Evolutionary conservation across 2,888 invertebrate genomes (phyloP).

Genomic region (Caradrina clavipalpis): DNA sequence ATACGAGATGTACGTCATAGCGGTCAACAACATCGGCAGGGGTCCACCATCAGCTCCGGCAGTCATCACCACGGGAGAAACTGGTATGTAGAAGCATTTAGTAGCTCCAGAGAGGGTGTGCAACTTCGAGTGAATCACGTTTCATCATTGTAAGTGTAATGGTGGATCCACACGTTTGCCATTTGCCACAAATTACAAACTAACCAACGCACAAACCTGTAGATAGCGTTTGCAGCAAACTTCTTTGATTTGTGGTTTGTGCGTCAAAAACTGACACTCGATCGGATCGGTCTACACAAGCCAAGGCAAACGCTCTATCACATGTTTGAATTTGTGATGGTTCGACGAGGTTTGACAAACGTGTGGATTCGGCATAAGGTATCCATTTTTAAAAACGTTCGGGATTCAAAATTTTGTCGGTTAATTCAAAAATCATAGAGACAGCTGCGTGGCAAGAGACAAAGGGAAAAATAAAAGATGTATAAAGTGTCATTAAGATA

Average conservation of each 20-base stretch:
- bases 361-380: too few species aligned
- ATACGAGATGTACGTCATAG: constrained; percentile 99
- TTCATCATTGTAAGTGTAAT: neutral
- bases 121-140: constrained; percentile 25
- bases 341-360: too few species aligned
- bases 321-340: too few species aligned
- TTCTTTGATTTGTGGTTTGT: too few species aligned
- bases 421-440: neutral
- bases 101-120: constrained; percentile 6
- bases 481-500: neutral
- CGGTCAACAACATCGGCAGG: constrained; percentile 98
- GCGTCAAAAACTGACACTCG: too few species aligned
- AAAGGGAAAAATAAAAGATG: neutral
- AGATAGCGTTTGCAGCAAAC: too few species aligned
- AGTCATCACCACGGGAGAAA: constrained; percentile 98
- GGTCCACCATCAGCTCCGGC: constrained; percentile 97
- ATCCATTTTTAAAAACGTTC: too few species aligned
- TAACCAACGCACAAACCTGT: too few species aligned
- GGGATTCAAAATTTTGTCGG: neutral
- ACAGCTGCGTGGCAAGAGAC: neutral
- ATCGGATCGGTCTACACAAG: too few species aligned
- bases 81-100: constrained; percentile 92
- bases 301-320: too few species aligned
- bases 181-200: too few species aligned
- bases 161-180: too few species aligned